These are phyloP conservation scores for Heliconius nattereri DNA, from an alignment of 1,140 invertebrate species.

Conservation along the genomic window DNA sequence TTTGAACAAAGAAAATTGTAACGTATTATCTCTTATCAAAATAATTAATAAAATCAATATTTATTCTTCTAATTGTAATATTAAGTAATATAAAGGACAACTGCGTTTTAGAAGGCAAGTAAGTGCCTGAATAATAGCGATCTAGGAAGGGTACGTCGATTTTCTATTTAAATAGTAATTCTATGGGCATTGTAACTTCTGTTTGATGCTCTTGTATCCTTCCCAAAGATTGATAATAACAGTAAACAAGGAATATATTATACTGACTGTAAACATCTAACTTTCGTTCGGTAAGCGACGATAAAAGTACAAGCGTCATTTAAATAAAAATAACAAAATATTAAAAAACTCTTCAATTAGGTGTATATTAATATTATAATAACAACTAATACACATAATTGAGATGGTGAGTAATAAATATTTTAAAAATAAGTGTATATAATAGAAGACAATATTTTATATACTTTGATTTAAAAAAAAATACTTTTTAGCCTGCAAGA, in stretches of 20 bases:
- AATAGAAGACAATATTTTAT: neutral
- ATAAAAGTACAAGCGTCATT: neutral
- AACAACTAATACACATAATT: neutral
- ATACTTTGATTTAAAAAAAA: neutral
- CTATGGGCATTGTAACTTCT: neutral
- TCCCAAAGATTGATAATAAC: neutral
- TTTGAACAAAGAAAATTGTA: neutral
- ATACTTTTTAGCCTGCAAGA: slow-evolving; percentile 53
- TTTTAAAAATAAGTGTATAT: neutral
- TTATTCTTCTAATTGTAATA: neutral
- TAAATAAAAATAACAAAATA: neutral
- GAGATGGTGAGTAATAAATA: slow-evolving; percentile 6
- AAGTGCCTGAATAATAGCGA: neutral
- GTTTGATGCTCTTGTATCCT: neutral
- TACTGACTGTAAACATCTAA: neutral
- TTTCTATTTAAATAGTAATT: neutral
- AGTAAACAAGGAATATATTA: neutral
- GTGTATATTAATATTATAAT: neutral
- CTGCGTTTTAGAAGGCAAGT: neutral
- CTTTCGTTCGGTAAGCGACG: neutral
- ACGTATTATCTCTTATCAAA: neutral
- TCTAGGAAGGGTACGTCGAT: neutral
- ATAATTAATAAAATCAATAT: slow-evolving; percentile 5
- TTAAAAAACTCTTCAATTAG: neutral
- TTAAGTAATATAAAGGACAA: neutral